These are phyloP conservation scores for Leucophora obtusa DNA, from an alignment of 2,888 invertebrate genomes.

Conservation along the genomic window DNA sequence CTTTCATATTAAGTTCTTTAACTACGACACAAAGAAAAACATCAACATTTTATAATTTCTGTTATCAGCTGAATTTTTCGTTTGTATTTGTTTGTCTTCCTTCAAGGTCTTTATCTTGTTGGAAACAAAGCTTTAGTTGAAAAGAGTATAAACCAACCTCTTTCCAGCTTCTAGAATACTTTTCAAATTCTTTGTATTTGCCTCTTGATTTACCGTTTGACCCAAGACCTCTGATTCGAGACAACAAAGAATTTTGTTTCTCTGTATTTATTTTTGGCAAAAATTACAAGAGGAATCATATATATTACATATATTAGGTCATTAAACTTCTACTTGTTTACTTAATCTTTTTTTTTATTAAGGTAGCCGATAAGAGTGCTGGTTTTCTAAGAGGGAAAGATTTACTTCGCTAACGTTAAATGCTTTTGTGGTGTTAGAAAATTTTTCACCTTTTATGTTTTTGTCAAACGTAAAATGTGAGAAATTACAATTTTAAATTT, in stretches of 20 bases:
- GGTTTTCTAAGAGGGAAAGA: background rate
- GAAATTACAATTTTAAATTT: too few relatives aligned
- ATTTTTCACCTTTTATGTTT: too few relatives aligned
- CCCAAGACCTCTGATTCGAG: background rate
- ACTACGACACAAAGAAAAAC: slow-evolving; percentile 45
- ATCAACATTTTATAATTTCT: slow-evolving; percentile 8
- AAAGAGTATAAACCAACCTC: background rate
- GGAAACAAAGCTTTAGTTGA: slow-evolving; percentile 29
- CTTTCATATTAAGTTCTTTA: background rate
- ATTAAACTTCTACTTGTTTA: slow-evolving; percentile 24
- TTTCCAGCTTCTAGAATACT: background rate
- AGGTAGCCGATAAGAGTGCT: background rate
- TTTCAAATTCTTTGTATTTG: background rate
- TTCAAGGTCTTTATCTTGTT: slow-evolving; percentile 18
- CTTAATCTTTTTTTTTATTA: background rate
- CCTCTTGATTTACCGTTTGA: background rate
- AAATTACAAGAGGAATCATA: background rate
- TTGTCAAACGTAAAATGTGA: too few relatives aligned
- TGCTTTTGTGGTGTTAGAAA: too few relatives aligned
- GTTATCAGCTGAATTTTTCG: slow-evolving; percentile 26
- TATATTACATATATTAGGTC: slow-evolving; percentile 1
- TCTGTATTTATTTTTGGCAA: background rate
- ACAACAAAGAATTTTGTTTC: slow-evolving; percentile 24
- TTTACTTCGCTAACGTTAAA: background rate
- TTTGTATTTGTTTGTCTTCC: background rate